Conservation (phyloP, 2,888 invertebrate species). For the Crocallis elinguaria region DNA sequence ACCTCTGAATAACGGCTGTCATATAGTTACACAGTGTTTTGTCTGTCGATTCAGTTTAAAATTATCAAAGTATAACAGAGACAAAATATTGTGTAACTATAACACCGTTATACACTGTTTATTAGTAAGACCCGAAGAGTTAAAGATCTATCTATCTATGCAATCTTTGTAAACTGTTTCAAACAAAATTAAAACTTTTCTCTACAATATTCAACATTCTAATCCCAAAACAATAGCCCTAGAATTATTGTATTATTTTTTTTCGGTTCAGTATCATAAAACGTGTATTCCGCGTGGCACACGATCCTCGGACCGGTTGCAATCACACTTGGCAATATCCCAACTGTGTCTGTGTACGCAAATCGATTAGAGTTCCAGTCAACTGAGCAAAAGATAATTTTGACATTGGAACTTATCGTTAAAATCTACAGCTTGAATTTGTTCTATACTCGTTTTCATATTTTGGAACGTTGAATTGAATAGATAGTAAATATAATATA, state of each 20-base stretch:
- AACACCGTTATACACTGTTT: no score
- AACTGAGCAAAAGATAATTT: slow-evolving; percentile 22
- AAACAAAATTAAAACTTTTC: neutral
- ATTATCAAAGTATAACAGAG: no score
- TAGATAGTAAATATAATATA: no score
- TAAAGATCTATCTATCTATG: no score
- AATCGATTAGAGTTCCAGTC: slow-evolving; percentile 65
- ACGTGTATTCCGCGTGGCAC: slow-evolving; percentile 6
- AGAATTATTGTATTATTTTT: neutral
- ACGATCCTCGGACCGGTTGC: slow-evolving; percentile 52
- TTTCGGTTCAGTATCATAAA: slow-evolving; percentile 11
- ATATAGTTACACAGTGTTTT: no score
- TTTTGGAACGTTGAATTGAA: no score
- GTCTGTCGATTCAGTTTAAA: no score
- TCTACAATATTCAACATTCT: neutral
- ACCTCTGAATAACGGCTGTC: no score
- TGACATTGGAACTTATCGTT: slow-evolving; percentile 22
- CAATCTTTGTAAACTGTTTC: no score
- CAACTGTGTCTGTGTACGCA: slow-evolving; percentile 73
- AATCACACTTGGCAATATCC: slow-evolving; percentile 75
- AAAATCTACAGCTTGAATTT: slow-evolving; percentile 5
- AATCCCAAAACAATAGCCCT: neutral
- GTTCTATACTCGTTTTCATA: no score
- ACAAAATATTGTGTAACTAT: no score
- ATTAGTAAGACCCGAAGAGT: no score